Evolutionary conservation across 2,113 vertebrate species (phyloP), one percentile per base, ranked within the genome.

Genomic region (Eptesicus fuscus): DNA sequence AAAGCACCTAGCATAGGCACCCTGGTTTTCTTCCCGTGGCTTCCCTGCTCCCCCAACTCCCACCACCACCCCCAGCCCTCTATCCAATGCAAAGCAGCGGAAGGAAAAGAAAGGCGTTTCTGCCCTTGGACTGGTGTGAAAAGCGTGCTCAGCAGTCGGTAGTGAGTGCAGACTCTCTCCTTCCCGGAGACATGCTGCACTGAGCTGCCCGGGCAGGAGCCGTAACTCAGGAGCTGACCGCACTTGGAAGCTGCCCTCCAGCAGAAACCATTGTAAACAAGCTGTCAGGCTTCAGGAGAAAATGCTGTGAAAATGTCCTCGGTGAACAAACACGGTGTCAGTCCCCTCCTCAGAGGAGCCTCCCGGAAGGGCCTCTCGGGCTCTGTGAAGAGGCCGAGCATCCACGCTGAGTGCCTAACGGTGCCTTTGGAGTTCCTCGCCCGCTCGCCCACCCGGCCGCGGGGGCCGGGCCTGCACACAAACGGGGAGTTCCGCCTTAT

Each of bases 201-300:
- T 44, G 85, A 96, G 79, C 65, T 30, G 49, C 44, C 3, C 4
- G 61, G 85, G 95, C 89, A 94, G 13, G 93, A 67, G 84, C 86
- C 30, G 77, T 90, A 97, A 97, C 88, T 95, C 95, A 96, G 95
- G 90, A 88, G 89, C 82, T 92, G 94, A 98, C 95, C 97, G 92
- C 85, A 61, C 94, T 95, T 89, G 61, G 96, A 97, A 98, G 93
- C 83, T 85, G 93, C 97, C 92, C 94, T 40, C n/a, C 82, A 59
- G 93, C 96, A 96, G 91, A 93, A 97, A 83, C 92, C 35, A 40
- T 44, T 89, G 96, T 97, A 98, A 98, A 98, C 95, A 97, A 97
- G 95, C 97, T 98, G 97, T 94, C 97, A 96, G 32, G 87, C 40
- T 96, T 92, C 91, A 90, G 90, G 91, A 97, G 96, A 93, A 28